These are phyloP conservation scores for Magallana angulata DNA, from an alignment of 1,140 invertebrate genomes.

Conservation along the genomic window DNA sequence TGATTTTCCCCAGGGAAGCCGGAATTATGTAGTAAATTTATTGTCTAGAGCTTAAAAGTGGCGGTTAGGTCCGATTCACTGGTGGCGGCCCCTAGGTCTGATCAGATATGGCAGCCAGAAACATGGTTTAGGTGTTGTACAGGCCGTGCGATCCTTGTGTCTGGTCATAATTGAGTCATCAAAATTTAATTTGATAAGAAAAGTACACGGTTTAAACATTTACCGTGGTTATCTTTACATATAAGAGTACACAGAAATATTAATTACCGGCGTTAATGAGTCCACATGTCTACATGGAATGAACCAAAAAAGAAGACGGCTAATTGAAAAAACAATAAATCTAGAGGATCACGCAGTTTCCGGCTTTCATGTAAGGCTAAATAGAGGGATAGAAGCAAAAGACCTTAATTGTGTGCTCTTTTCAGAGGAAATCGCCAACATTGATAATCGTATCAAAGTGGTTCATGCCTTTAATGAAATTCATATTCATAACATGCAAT, in stretches of 20 bases:
- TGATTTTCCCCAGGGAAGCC: neutral
- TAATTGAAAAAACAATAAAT: no score
- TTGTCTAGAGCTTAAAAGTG: neutral
- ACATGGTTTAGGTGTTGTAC: neutral
- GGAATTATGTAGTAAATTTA: neutral
- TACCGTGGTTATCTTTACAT: neutral
- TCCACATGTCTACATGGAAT: no score
- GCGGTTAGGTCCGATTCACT: neutral
- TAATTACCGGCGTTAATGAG: neutral
- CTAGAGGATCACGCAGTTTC: no score
- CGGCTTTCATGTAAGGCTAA: no score
- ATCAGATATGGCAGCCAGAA: neutral
- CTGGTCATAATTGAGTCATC: conserved; percentile 9
- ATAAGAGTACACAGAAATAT: neutral
- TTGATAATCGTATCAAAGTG: no score
- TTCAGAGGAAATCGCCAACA: no score
- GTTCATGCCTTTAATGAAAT: no score
- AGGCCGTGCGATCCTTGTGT: neutral
- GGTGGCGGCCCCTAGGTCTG: neutral
- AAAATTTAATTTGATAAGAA: conserved; percentile 9
- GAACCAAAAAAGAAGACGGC: no score
- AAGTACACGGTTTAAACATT: neutral
- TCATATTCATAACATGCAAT: no score
- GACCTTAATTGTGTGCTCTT: no score
- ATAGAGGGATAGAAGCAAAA: no score